Percentiles rank a stretch among this genome's conserved stretches.
Evolutionary conservation across 2,888 invertebrate genomes (phyloP).

Genomic region (Ferrisia virgata): DNA sequence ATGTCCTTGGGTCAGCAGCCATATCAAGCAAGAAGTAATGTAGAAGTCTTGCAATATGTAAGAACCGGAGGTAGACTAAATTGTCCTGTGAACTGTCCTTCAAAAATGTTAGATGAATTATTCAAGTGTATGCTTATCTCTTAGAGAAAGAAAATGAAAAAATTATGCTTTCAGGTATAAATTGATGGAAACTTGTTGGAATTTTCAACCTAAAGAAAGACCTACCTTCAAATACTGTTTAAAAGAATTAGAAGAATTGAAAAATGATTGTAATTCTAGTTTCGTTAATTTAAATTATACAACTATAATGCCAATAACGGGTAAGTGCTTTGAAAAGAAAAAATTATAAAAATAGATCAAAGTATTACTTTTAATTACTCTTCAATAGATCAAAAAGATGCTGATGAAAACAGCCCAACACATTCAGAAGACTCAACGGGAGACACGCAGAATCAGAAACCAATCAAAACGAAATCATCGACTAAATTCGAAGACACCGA

Average conservation of each 20-base stretch:
- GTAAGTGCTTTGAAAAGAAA: background rate
- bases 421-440: background rate
- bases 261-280: slow-evolving; percentile 51
- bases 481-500: background rate
- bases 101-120: slow-evolving; percentile 63
- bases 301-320: background rate
- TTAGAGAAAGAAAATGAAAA: background rate
- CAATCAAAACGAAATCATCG: background rate
- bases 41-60: slow-evolving; percentile 87
- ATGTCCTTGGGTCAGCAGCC: slow-evolving; percentile 95
- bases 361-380: background rate
- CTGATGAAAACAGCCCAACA: background rate
- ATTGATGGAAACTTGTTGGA: slow-evolving; percentile 87
- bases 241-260: slow-evolving; percentile 59
- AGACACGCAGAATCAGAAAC: background rate
- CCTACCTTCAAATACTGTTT: slow-evolving; percentile 84
- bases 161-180: slow-evolving; percentile 63
- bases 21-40: slow-evolving; percentile 87
- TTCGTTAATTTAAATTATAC: slow-evolving; percentile 24
- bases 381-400: background rate
- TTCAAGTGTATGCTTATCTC: background rate
- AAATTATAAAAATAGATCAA: background rate
- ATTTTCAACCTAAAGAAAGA: slow-evolving; percentile 72
- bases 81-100: slow-evolving; percentile 79
- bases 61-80: slow-evolving; percentile 81